Base-by-base conservation (phyloP, 2,888 invertebrate genomes). In the Tupiocoris notatus region DNA sequence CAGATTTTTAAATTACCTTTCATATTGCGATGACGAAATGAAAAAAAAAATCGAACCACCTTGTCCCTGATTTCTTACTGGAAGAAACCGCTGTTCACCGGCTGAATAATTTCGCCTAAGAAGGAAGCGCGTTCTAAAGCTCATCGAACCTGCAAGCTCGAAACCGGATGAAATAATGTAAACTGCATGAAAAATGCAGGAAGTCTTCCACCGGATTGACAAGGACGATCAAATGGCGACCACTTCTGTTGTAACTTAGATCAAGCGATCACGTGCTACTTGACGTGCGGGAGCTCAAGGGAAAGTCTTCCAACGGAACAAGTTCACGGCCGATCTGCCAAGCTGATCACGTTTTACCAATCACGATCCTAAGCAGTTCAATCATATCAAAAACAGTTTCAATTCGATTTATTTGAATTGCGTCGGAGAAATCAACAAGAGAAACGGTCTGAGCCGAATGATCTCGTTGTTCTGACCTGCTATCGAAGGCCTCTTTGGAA, bases 321-420 rank as follows among this genome's bases (percentile, higher is more conserved):
- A 67, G 67, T 67, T 67, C 67, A 67, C 22, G 67, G 67, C 67
- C 67, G 67, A 21, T 67, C 56, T 56, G 67, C 57, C 67, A 20
- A 22, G n/a, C 67, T 20, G 67, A 57, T 56, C 67, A 67, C 67
- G 67, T 67, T 22, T 20, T 54, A 25, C 54, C 22, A 22, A 25
- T 61, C 61, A 22, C 64, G 17, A 25, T 24, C 24, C 7, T 22
- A 6, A 22, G 2, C 39, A 7, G 39, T 39, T 39, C 39, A 39
- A 39, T 39, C 39, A 39, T 39, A 39, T 39, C 39, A 39, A 39
- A n/a, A 39, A 39, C 39, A 7, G 39, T 39, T 39, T 7, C 39
- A 39, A 39, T 7, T 12, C 39, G 39, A 39, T 39, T 39, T 12
- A 39, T 39, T 39, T 39, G 12, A 39, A 39, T 39, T 3, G 3